Percentiles rank a stretch among this genome's conserved stretches.
Evolutionary conservation across 2,888 invertebrate genomes (phyloP).

Genomic region (Acrocyrtus sp.): DNA sequence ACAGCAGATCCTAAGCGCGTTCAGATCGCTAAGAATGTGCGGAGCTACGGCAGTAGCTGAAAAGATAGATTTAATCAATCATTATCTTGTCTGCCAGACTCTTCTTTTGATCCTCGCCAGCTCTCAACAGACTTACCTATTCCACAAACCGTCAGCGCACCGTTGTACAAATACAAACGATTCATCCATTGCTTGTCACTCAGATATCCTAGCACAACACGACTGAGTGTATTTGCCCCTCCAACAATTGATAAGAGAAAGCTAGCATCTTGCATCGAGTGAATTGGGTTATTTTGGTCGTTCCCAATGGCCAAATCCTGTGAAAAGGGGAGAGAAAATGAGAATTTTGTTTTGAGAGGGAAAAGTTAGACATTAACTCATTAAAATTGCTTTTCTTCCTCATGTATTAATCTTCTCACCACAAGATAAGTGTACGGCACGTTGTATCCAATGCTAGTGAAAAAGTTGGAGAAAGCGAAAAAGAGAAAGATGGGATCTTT

Average conservation of each 20-base stretch:
- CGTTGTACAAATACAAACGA: constrained; percentile 88
- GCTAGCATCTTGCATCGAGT: constrained; percentile 69
- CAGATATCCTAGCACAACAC: constrained; percentile 86
- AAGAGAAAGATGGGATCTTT: constrained; percentile 87
- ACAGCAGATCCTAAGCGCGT: constrained; percentile 79
- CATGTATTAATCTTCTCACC: constrained; percentile 66
- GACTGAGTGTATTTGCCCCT: constrained; percentile 87
- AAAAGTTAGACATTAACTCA: constrained; percentile 43
- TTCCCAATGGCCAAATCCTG: constrained; percentile 74
- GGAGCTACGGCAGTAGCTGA: constrained; percentile 84
- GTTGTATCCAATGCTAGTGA: constrained; percentile 94
- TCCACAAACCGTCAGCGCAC: constrained; percentile 88
- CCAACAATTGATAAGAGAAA: constrained; percentile 84
- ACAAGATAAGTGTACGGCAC: constrained; percentile 90
- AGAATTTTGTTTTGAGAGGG: not conserved
- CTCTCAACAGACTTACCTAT: constrained; percentile 71
- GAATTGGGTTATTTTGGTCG: constrained; percentile 36
- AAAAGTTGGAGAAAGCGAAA: constrained; percentile 93
- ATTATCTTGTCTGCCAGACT: not conserved
- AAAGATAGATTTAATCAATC: too few relatives aligned
- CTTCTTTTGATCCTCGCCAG: too few relatives aligned
- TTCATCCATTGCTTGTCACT: constrained; percentile 93
- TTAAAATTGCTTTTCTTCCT: not conserved
- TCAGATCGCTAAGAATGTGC: constrained; percentile 77
- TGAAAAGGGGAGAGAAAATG: constrained; percentile 15